These are phyloP conservation scores for Alethe diademata DNA, from an alignment of 2,113 vertebrate species.

Conservation along the genomic window DNA sequence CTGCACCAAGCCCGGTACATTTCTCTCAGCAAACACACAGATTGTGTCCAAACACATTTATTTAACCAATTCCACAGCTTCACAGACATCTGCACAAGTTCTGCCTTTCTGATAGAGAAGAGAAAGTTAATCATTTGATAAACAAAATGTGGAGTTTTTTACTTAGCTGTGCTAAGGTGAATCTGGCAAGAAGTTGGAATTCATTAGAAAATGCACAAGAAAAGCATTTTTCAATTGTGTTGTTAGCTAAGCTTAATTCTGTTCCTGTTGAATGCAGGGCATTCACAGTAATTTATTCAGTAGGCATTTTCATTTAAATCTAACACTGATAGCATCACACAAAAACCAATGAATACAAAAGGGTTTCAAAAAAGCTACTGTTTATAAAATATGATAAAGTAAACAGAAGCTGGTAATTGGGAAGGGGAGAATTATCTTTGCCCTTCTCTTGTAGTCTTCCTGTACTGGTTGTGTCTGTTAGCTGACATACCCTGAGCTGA, in stretches of 20 bases:
- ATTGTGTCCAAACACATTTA: not conserved
- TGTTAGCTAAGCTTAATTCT: conserved; percentile 40
- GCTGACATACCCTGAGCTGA: not conserved
- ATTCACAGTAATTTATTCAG: conserved; percentile 6
- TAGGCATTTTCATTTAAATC: conserved; percentile 36
- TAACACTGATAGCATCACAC: not conserved
- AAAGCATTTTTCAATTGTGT: conserved; percentile 25
- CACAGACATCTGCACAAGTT: not conserved
- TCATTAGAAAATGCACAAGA: not conserved
- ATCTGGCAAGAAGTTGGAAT: not conserved
- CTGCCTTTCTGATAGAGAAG: not conserved
- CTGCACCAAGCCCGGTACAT: not conserved
- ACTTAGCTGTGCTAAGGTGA: not conserved
- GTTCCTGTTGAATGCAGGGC: not conserved
- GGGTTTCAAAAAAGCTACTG: not conserved
- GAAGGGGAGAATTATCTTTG: not conserved
- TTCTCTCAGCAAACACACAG: not conserved
- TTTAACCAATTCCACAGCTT: not conserved
- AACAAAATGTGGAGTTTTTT: not conserved
- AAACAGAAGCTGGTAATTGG: not conserved
- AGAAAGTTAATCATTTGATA: not conserved
- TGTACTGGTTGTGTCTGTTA: not conserved
- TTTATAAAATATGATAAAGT: not conserved
- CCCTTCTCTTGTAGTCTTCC: not conserved
- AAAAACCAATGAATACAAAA: not conserved